Evolutionary conservation across 2,797 vertebrate species (phyloP).

Genomic region (Falco peregrinus): DNA sequence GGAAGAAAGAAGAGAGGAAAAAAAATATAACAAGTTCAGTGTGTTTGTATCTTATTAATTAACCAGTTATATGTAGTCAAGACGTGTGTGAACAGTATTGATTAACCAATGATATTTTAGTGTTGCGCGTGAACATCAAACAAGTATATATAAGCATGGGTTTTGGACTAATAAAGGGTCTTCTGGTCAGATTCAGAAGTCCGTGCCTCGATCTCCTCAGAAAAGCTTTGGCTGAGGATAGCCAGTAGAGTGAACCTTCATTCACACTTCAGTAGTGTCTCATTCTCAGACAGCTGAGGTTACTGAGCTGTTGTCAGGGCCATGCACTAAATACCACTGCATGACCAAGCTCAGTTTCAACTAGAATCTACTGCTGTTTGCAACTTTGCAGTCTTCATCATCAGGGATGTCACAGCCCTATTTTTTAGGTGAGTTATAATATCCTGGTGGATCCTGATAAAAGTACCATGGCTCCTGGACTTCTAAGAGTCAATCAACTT

Average conservation of each 20-base stretch:
- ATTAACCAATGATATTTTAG: too few species aligned
- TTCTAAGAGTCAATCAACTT: background rate
- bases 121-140: too few species aligned
- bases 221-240: background rate
- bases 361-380: background rate
- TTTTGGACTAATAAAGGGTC: too few species aligned
- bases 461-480: background rate
- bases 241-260: background rate
- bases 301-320: background rate
- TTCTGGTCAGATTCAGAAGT: too few species aligned
- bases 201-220: too few species aligned
- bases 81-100: too few species aligned
- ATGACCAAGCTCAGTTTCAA: background rate
- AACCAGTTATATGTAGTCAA: too few species aligned
- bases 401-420: background rate
- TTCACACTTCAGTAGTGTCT: background rate
- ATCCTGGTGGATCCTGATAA: background rate
- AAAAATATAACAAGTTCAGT: background rate
- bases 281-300: background rate
- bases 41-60: too few species aligned
- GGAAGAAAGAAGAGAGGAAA: too few species aligned
- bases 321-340: background rate
- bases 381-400: background rate
- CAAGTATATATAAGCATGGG: too few species aligned
- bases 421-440: background rate